Evolutionary conservation across 2,888 invertebrate species (phyloP), one percentile per base, ranked within the genome.

Genomic region (Agapetus fuscipes): DNA sequence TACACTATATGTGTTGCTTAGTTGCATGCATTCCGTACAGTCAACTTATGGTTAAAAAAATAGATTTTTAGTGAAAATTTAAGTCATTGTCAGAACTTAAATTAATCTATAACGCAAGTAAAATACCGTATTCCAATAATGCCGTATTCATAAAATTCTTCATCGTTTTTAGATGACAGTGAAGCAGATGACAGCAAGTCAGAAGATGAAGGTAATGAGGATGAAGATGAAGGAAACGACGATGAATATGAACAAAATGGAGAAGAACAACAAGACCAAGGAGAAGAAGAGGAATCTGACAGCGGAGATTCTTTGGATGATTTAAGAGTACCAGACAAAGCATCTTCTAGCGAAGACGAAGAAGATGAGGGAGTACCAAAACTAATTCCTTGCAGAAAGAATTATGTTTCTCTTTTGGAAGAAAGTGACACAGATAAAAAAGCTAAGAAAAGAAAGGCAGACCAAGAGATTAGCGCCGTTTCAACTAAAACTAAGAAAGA

Each of bases 261-360:
- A 11, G 47, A 48, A 3, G 41, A 41, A 9, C 43, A 53, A 14
- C 52, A 46, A 3, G 55, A 54, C 2, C 45, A 48, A 38, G 48
- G 34, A 39, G 59, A 58, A 5, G 56, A 53, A 3, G 54, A 50
- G 30, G 51, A 46, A 16, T 54, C 56, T 30, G 50, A 53, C 37
- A 48, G 53, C 30, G 50, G 45, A 15, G 51, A 50, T 29, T 50
- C 47, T 15, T 34, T 48, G 4, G 51, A 55, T 34, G 49, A 51
- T 25, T 54, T 49, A 5, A 44, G 44, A 26, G 49, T 49, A 32
- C 51, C 50, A 24, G 50, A 52, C 4, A 52, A 43, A n/a, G 53
- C 52, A 12, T 47, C 43, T 16, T 40, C 35, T 1, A 30, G 42
- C 37, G 45, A 47, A 24, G 37, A 30, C 17, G 38, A 48, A 17